A percentile compares a stretch with the other conserved stretches of the same genome.
Evolutionary conservation across 2,888 invertebrate species (phyloP).

Genomic region (Drosophila pseudotalamancana): DNA sequence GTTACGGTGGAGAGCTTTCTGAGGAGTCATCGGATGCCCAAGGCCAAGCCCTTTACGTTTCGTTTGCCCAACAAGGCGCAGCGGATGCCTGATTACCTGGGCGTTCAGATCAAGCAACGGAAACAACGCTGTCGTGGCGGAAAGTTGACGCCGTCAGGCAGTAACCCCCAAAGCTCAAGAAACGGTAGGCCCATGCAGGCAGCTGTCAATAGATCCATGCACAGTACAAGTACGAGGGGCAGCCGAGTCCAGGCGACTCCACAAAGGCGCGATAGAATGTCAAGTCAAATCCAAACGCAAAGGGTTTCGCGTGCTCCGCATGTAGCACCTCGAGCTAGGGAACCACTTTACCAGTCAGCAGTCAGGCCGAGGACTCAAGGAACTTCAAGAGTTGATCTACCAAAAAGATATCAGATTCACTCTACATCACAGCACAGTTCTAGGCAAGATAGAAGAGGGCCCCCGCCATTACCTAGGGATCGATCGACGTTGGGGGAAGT

Average conservation of each 20-base stretch:
- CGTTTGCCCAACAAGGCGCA: background rate
- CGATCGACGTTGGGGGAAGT: too few relatives aligned
- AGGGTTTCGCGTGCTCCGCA: background rate
- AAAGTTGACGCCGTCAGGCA: background rate
- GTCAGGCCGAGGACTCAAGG: background rate
- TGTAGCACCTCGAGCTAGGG: too few relatives aligned
- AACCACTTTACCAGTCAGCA: background rate
- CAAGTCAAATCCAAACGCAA: background rate
- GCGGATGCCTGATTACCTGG: background rate
- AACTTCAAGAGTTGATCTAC: background rate
- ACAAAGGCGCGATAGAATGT: background rate
- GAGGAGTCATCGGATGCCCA: background rate
- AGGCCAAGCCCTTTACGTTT: background rate
- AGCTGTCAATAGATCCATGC: background rate
- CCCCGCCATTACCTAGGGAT: too few relatives aligned
- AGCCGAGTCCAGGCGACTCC: background rate
- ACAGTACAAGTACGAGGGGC: background rate
- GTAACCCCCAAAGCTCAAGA: too few relatives aligned
- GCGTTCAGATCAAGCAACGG: background rate
- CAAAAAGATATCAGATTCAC: background rate
- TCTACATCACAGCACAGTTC: background rate
- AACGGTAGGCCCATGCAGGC: rapidly evolving
- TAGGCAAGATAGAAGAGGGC: too few relatives aligned
- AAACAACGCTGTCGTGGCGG: constrained; percentile 11
- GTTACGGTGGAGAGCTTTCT: background rate